These are phyloP conservation scores for Serilophus lunatus DNA, from an alignment of 2,113 vertebrate genomes.

Conservation along the genomic window DNA sequence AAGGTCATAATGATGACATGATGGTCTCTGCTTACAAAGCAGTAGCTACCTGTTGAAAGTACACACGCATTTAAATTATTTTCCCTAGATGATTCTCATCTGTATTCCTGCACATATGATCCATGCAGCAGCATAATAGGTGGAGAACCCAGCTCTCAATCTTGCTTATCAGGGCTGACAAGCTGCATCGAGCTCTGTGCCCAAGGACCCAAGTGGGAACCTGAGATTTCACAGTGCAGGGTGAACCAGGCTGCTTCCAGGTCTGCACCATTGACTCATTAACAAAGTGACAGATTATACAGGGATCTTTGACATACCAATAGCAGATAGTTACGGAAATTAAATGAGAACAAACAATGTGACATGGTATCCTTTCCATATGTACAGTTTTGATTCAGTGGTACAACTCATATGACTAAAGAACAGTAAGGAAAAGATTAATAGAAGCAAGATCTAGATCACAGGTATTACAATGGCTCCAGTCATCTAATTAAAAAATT, in stretches of 20 bases:
- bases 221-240: neutral
- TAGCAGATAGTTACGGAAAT: neutral
- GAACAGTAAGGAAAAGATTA: neutral
- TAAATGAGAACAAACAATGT: neutral
- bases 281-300: neutral
- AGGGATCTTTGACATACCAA: neutral
- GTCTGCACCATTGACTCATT: neutral
- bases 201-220: neutral
- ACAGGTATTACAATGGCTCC: neutral
- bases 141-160: neutral
- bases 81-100: neutral
- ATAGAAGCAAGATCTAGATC: neutral
- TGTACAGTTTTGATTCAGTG: neutral
- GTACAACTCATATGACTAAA: neutral
- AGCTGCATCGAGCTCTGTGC: rapidly evolving
- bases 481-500: neutral
- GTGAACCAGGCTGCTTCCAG: neutral
- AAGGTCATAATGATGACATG: neutral
- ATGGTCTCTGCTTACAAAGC: neutral
- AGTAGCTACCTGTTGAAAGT: neutral
- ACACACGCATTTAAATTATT: neutral
- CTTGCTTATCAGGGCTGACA: neutral
- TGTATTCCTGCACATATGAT: neutral
- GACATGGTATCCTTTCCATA: neutral
- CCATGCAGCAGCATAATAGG: neutral